phyloP scores from a whole-genome alignment of 2,888 invertebrate genomes.

The Dasysyrphus albostriatus region DNA sequence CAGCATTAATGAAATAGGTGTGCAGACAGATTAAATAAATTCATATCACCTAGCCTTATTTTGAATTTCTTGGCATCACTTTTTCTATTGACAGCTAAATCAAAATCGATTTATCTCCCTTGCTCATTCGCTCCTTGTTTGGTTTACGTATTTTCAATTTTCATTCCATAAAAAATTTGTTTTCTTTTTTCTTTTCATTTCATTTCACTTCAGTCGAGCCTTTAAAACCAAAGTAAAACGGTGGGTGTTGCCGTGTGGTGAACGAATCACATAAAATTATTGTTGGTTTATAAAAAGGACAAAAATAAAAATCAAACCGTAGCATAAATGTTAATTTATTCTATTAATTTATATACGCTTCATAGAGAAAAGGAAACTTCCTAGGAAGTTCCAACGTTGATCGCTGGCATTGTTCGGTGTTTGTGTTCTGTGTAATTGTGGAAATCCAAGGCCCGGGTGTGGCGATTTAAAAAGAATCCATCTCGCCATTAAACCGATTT shows the following conservation, averaged over 20 bases:
- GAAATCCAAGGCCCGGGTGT: slow-evolving; percentile 17
- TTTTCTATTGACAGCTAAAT: background rate
- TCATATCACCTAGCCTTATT: background rate
- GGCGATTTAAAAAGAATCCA: slow-evolving; percentile 10
- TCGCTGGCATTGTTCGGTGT: slow-evolving; percentile 25
- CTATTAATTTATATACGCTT: background rate
- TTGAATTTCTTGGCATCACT: background rate
- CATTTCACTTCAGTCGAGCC: slow-evolving; percentile 42
- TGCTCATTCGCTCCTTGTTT: slow-evolving; percentile 8
- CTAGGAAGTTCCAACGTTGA: slow-evolving; percentile 15
- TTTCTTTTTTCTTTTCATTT: slow-evolving; percentile 61
- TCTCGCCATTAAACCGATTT: slow-evolving; percentile 46
- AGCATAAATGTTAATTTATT: background rate
- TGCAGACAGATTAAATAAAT: too few species aligned
- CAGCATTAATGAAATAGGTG: too few species aligned
- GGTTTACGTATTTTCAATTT: background rate
- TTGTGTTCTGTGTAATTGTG: slow-evolving; percentile 35
- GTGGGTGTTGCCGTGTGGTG: slow-evolving; percentile 43
- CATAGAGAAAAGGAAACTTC: slow-evolving; percentile 19
- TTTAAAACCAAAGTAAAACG: slow-evolving; percentile 43
- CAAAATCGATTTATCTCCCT: slow-evolving; percentile 10
- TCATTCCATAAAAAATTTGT: slow-evolving; percentile 39
- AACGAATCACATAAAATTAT: slow-evolving; percentile 25
- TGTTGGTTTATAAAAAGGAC: slow-evolving; percentile 22
- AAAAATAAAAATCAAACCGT: slow-evolving; percentile 21